Evolutionary conservation across 2,797 vertebrate species (phyloP), one percentile per base, ranked within the genome.

Genomic region (Gallirallus australis): DNA sequence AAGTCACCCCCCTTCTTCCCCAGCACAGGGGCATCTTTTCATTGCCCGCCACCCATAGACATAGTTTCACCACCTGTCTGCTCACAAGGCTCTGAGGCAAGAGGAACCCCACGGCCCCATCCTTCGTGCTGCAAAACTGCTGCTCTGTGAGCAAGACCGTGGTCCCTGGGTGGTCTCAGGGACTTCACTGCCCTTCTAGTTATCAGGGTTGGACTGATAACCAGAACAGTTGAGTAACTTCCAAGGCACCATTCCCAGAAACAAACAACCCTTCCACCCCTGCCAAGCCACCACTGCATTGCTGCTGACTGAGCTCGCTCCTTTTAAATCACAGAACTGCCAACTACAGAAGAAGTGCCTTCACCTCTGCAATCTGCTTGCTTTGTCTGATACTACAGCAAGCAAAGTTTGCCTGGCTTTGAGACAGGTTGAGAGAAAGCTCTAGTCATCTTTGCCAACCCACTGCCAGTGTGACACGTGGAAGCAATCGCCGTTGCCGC

Each of bases 1-100:
- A 2, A 13, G 15, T 20, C 0, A 0, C 12, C 54, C n/a, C 48
- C 48, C 37, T 35, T 30, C 30, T 65, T 2, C 11, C 7, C 3
- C 28, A 12, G 33, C 10, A 42, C 18, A 75, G 40, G 13, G 14
- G 11, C 7, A 9, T 21, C 42, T 42, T 28, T 35, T 39, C 13
- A 3, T 66, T 64, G 48, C 77, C 56, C 54, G 18, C 24, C 33
- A 16, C 17, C 13, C 35, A 30, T 14, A 6, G 50, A 37, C 42
- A 25, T 5, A 9, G 20, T 28, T 84, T 71, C 48, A n/a, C 59
- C 11, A 7, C 24, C 42, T 19, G 48, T 28, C 33, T 69, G 52
- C 48, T 64, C 59, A 35, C 52, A 31, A 50, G 72, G 35, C 25
- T 64, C 35, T 35, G 16, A 27, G 33, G 35, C 12, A 56, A 63